These are phyloP conservation scores for Trypoxylus dichotomus DNA, from an alignment of 1,140 invertebrate species.

Conservation along the genomic window DNA sequence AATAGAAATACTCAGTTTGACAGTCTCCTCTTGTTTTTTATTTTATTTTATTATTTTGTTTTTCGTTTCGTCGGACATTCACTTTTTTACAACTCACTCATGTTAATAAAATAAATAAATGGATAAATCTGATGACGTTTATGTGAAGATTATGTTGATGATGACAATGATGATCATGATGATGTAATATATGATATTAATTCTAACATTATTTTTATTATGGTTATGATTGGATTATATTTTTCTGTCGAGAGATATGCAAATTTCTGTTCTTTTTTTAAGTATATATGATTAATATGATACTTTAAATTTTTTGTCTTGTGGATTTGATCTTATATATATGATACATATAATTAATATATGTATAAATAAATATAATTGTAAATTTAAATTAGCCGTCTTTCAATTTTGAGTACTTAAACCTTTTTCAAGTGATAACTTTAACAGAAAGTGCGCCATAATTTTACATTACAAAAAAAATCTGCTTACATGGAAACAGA, in stretches of 20 bases:
- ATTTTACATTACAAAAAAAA: too few relatives aligned
- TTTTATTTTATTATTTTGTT: constrained; percentile 7
- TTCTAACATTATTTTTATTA: constrained; percentile 3
- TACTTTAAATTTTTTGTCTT: constrained; percentile 49
- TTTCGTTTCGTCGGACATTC: background rate
- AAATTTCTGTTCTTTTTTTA: constrained; percentile 26
- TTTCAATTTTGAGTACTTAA: background rate
- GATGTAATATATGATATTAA: constrained; percentile 23
- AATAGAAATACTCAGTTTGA: constrained; percentile 40
- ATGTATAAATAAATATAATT: constrained; percentile 54
- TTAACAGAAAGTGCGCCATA: background rate
- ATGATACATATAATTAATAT: constrained; percentile 52
- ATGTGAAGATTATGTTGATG: constrained; percentile 7
- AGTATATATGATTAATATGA: constrained; percentile 37
- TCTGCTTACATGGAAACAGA: too few relatives aligned
- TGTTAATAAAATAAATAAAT: background rate
- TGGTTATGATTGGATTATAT: background rate
- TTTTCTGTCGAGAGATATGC: constrained; percentile 8
- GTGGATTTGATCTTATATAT: constrained; percentile 52
- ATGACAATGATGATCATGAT: background rate
- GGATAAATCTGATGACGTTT: constrained; percentile 1
- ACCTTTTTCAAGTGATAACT: background rate
- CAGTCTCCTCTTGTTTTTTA: background rate
- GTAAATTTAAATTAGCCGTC: constrained; percentile 33
- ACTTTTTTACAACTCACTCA: background rate